Base-by-base conservation (phyloP, 2,888 invertebrate genomes). In the Ypsolopha scabrella region DNA sequence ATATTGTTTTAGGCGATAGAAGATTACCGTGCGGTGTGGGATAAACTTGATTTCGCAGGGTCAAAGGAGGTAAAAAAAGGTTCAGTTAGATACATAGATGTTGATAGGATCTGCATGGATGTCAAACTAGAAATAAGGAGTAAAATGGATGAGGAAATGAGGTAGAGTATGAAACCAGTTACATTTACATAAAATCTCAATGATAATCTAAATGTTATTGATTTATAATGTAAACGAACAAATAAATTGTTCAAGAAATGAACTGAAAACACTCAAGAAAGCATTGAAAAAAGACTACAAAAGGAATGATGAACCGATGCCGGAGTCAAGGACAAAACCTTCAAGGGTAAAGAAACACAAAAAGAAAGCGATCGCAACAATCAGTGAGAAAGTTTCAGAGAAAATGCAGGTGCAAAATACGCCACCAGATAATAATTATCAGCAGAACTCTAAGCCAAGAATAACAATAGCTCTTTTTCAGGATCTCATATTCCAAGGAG, bases 201-300 rank as follows among this genome's bases (percentile, higher is more conserved):
- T n/a, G n/a, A n/a, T 39, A 11, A n/a, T 11, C 6, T 39, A 39
- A 39, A n/a, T n/a, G n/a, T n/a, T n/a, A n/a, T n/a, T n/a, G n/a
- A n/a, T 39, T 39, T 11, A 39, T 38, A 38, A 2, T 6, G 39
- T 7, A 11, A 10, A 24, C 24, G 4, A 24, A 24, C 24, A 4
- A 39, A 6, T 9, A n/a, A 51, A 48, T 37, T 50, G 14, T 52
- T 49, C 48, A 50, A 81, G 81, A 43, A 41, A 57, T 10, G 78
- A 79, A 61, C 56, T 72, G 1, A 67, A 67, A 43, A 49, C 57
- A 47, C 51, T 82, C 1, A 75, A 68, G 53, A 56, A 52, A 24
- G 76, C 81, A 7, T 57, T 83, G 24, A 70, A 68, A 58, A 57
- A 56, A 34, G 80, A 83, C 50, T 81, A 81, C 51, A 55, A 56